Evolutionary conservation across 2,888 invertebrate genomes (phyloP).

Genomic region (Sphaerophoria rueppellii): DNA sequence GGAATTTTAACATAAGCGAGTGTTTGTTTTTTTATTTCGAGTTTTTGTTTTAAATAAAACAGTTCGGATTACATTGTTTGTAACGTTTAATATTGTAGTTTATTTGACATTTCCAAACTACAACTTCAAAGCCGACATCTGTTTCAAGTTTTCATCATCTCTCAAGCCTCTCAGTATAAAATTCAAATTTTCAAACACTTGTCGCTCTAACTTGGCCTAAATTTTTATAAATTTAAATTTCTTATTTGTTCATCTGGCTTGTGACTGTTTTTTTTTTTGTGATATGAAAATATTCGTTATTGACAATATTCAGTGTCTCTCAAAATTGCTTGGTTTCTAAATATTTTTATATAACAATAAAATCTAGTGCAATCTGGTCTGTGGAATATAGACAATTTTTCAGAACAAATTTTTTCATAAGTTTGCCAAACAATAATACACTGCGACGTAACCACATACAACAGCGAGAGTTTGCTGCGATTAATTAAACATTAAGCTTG

Average conservation of each 20-base stretch:
- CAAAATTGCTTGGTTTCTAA: neutral
- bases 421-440: constrained; percentile 34
- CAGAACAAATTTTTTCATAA: neutral
- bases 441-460: neutral
- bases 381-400: neutral
- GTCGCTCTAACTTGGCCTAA: constrained; percentile 5
- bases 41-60: no score
- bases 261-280: constrained; percentile 14
- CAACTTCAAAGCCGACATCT: neutral
- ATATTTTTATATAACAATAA: neutral
- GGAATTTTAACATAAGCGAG: no score
- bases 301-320: neutral
- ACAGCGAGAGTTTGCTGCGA: constrained; percentile 23
- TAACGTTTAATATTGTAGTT: no score
- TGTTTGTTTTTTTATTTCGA: no score
- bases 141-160: neutral
- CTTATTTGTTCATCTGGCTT: constrained; percentile 25
- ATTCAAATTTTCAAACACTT: neutral
- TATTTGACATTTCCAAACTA: no score
- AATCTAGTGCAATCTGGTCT: constrained; percentile 9
- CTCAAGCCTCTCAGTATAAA: no score
- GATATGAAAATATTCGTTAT: neutral
- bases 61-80: no score
- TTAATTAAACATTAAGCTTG: constrained; percentile 55
- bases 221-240: neutral